phyloP scores from a whole-genome alignment of 2,113 vertebrate genomes.

The Pelmatolapia mariae region DNA sequence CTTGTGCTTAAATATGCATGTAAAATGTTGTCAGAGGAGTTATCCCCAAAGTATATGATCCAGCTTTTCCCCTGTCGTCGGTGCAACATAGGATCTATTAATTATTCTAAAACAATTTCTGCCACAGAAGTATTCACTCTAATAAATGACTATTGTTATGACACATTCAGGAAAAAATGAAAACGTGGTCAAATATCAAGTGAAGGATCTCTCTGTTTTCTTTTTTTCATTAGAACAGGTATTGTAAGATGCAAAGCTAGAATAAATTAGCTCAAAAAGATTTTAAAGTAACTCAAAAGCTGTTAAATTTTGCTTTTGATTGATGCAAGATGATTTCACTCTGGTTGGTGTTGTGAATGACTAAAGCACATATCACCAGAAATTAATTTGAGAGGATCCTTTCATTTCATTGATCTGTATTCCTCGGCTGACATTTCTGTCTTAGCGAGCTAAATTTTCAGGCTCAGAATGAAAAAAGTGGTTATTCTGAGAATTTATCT shows the following conservation, averaged over 20 bases:
- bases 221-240: background rate
- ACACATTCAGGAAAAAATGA: background rate
- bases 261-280: background rate
- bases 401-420: conserved; percentile 50
- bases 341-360: background rate
- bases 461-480: background rate
- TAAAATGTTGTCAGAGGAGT: conserved; percentile 44
- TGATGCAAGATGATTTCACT: background rate
- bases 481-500: background rate
- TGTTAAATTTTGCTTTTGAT: background rate
- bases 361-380: background rate
- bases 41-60: conserved; percentile 29
- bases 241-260: background rate
- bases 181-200: background rate
- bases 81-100: conserved; percentile 17
- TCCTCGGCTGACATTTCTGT: conserved; percentile 27
- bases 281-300: background rate
- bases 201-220: background rate
- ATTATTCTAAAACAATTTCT: conserved; percentile 6
- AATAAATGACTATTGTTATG: background rate
- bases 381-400: background rate
- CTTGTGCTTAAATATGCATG: conserved; percentile 55
- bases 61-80: conserved; percentile 11
- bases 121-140: background rate
- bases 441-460: conserved; percentile 1